Conservation (phyloP, 2,113 vertebrate genomes). For the Antidorcas marsupialis region DNA sequence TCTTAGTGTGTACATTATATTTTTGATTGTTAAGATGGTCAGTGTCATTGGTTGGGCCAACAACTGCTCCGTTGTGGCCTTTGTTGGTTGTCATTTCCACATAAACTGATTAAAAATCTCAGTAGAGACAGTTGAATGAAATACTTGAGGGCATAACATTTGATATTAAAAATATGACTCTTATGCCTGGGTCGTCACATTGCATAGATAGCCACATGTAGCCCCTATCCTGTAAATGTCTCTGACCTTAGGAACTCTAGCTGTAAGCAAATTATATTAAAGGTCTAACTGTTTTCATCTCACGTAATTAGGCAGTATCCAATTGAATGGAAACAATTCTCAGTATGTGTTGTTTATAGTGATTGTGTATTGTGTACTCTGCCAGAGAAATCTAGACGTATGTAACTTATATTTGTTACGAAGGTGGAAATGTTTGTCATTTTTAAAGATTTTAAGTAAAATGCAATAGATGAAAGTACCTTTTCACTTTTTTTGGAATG, state of each 20-base stretch:
- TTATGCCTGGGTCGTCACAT: not conserved
- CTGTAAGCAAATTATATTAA: not conserved
- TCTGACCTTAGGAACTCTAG: not conserved
- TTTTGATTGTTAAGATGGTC: not conserved
- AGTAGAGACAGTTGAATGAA: not conserved
- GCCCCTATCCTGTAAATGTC: not conserved
- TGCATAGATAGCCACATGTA: not conserved
- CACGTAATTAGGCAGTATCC: not conserved
- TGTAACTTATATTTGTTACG: not conserved
- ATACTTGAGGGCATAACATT: not conserved
- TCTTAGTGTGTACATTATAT: not conserved
- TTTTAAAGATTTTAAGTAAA: slow-evolving; percentile 38
- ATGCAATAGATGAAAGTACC: not conserved
- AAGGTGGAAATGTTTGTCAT: not conserved
- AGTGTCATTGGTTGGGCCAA: not conserved
- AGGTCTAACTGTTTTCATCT: not conserved
- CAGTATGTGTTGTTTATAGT: not conserved
- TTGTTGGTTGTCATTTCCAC: not conserved
- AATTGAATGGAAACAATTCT: not conserved
- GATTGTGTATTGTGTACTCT: slow-evolving; percentile 4
- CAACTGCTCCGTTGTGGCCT: not conserved
- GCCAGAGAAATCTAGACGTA: not conserved
- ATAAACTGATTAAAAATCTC: not conserved
- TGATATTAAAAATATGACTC: not conserved
- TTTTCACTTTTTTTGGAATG: not conserved